phyloP scores from a whole-genome alignment of 2,888 invertebrate species.

The Volucella inflata region DNA sequence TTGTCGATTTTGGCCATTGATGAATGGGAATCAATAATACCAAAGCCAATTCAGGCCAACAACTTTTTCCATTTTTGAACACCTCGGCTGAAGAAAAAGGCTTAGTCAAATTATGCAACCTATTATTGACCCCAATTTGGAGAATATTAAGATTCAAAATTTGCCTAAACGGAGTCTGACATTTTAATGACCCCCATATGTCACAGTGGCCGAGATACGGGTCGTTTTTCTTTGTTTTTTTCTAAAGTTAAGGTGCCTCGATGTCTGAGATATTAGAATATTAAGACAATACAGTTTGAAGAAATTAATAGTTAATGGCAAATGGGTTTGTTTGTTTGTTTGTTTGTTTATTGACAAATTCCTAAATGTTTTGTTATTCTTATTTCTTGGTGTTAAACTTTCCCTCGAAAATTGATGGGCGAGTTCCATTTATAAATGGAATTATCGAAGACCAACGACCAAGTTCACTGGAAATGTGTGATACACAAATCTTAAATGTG shows the following conservation, averaged over 20 bases:
- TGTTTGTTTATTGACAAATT: constrained; percentile 15
- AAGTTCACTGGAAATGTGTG: not conserved
- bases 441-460: not conserved
- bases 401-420: constrained; percentile 17
- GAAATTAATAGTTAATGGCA: constrained; percentile 30
- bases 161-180: constrained; percentile 7
- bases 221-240: constrained; percentile 7
- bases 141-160: constrained; percentile 35
- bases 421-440: constrained; percentile 4
- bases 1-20: constrained; percentile 15
- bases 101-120: constrained; percentile 47
- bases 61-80: constrained; percentile 7
- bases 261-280: constrained; percentile 9
- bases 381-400: constrained; percentile 21
- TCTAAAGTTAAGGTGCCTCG: not conserved
- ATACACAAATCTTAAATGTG: constrained; percentile 5
- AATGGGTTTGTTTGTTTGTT: constrained; percentile 17
- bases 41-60: constrained; percentile 40
- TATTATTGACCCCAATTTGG: not conserved
- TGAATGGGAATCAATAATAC: constrained; percentile 12
- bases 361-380: constrained; percentile 29
- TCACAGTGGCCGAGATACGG: constrained; percentile 13
- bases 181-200: constrained; percentile 18
- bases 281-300: constrained; percentile 15
- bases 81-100: not conserved